A percentile compares a stretch with the other conserved stretches of the same genome.
Conservation (phyloP, 2,888 invertebrate genomes). For the Harpalus rubripes region DNA sequence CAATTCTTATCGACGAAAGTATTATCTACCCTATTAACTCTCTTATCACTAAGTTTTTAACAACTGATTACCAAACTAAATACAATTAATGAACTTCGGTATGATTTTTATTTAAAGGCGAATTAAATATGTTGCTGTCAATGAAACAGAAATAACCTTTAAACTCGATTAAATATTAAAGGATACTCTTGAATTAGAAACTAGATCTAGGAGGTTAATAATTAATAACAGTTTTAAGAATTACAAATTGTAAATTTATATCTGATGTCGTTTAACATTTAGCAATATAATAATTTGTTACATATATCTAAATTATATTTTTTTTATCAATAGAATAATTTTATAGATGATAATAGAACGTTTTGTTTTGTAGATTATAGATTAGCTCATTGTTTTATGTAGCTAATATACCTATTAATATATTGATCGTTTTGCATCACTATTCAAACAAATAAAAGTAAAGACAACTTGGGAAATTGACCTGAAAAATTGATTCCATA, state of each 20-base stretch:
- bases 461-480: too few relatives aligned
- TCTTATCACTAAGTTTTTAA: constrained; percentile 37
- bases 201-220: neutral
- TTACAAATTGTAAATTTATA: neutral
- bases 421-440: too few relatives aligned
- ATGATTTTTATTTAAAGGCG: neutral
- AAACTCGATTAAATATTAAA: neutral
- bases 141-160: neutral
- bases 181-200: neutral
- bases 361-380: too few relatives aligned
- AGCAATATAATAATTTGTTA: too few relatives aligned
- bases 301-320: too few relatives aligned
- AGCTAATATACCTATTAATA: too few relatives aligned
- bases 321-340: too few relatives aligned
- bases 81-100: constrained; percentile 9
- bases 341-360: too few relatives aligned
- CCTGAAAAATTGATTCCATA: too few relatives aligned
- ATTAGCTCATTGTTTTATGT: too few relatives aligned
- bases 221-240: neutral
- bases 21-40: constrained; percentile 46
- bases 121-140: neutral
- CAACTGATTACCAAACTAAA: constrained; percentile 44
- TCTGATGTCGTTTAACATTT: neutral
- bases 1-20: constrained; percentile 24
- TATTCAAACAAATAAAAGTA: too few relatives aligned